Evolutionary conservation across 1,140 invertebrate genomes (phyloP), one percentile per base, ranked within the genome.

Genomic region (Eciton burchellii): DNA sequence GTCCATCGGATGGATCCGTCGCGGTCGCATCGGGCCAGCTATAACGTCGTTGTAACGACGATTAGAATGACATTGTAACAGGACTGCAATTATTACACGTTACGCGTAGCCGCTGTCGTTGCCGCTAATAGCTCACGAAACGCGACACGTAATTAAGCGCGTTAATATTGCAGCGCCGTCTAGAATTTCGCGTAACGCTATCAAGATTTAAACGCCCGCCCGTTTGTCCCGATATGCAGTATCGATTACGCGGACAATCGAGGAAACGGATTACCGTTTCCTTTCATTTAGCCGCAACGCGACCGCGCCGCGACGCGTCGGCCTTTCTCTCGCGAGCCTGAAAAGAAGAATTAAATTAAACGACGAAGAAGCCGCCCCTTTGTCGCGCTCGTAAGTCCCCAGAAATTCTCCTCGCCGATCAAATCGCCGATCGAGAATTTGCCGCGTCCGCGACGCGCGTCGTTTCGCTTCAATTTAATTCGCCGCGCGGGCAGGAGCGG

Each of bases 121-220:
- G 52, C 19, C 63, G 26, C 35, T 68, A 68, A 77, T 77, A 77
- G 47, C 56, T 77, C 54, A 56, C n/a, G n/a, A 54, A 68, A 59
- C 62, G 74, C 35, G 54, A 26, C 49, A 35, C 43, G 49, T 43
- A 77, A 77, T 77, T 68, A 68, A 68, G 62, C 62, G 21, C 47
- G 21, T 77, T 56, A 77, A 77, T 68, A 77, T 56, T 68, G 62
- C 35, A 68, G 29, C 47, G 49, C 35, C 21, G 21, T 77, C 73
- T 66, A 66, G 74, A 66, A 68, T 77, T 77, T 68, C 74, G 35
- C 35, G 59, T 52, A 56, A 66, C 62, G n/a, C 74, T 68, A 79
- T 79, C 49, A 57, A 79, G 62, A 79, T 79, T 70, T 56, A 79
- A 70, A 56, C 60, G 63, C 56, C 21, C 43, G 4, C 12, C 3